Evolutionary conservation across 2,797 vertebrate genomes (phyloP).

Genomic region (Sebastes matsubarae): DNA sequence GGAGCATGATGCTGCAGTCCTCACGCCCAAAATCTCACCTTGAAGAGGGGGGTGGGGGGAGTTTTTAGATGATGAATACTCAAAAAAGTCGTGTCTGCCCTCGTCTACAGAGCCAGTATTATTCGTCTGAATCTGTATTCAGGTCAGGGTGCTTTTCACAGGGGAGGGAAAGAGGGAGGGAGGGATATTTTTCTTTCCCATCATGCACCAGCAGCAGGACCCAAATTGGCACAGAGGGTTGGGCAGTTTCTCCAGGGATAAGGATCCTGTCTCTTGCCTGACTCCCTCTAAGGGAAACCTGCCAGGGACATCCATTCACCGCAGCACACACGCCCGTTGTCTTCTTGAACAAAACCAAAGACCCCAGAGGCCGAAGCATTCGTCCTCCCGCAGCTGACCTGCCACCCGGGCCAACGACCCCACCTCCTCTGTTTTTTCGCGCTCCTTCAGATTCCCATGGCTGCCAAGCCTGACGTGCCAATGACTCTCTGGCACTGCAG

Average conservation of each 20-base stretch:
- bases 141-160: constrained; percentile 77
- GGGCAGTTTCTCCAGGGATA: constrained; percentile 75
- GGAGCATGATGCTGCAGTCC: constrained; percentile 58
- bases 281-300: constrained; percentile 64
- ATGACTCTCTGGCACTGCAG: constrained; percentile 46
- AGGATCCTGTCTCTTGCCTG: constrained; percentile 69
- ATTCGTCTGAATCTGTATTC: constrained; percentile 79
- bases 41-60: constrained; percentile 30
- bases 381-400: constrained; percentile 43
- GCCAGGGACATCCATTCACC: constrained; percentile 60
- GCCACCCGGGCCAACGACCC: constrained; percentile 25
- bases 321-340: constrained; percentile 44
- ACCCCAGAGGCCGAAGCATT: constrained; percentile 18
- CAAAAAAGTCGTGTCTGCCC: constrained; percentile 55
- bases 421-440: constrained; percentile 15
- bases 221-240: constrained; percentile 78
- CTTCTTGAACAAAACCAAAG: constrained; percentile 47
- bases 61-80: constrained; percentile 67
- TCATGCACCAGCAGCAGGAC: constrained; percentile 79
- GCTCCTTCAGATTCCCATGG: constrained; percentile 28
- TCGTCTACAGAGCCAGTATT: constrained; percentile 58
- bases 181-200: constrained; percentile 77
- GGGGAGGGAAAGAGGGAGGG: constrained; percentile 49
- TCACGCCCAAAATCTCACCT: constrained; percentile 68
- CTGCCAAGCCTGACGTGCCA: constrained; percentile 49